phyloP scores from a whole-genome alignment of 2,113 vertebrate genomes.

The Entosphenus tridentatus region DNA sequence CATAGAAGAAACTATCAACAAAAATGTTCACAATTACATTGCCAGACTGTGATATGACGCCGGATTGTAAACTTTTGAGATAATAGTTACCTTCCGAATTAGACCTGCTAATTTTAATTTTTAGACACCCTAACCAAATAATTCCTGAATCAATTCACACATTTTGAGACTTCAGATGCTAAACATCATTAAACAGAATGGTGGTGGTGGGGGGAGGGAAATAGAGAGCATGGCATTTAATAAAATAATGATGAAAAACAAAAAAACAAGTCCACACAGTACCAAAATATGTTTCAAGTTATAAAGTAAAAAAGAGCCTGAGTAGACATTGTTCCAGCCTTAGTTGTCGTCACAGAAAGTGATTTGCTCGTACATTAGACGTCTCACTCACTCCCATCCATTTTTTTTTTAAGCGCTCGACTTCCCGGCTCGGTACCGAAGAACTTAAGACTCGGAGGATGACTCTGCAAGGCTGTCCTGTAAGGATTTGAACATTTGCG shows the following conservation, averaged over 20 bases:
- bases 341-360: background rate
- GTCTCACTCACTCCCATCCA: background rate
- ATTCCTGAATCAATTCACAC: too few relatives aligned
- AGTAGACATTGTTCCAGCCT: background rate
- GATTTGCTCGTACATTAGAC: too few relatives aligned
- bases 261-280: background rate
- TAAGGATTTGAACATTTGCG: conserved; percentile 43
- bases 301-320: conserved; percentile 6
- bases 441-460: background rate
- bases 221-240: background rate
- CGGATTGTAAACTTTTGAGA: too few relatives aligned
- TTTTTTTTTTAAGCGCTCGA: background rate
- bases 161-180: too few relatives aligned
- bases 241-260: background rate
- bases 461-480: background rate
- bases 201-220: background rate
- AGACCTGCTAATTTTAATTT: too few relatives aligned
- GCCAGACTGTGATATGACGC: too few relatives aligned
- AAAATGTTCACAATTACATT: too few relatives aligned
- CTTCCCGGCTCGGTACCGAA: background rate
- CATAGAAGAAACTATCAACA: too few relatives aligned
- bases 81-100: too few relatives aligned
- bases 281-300: conserved; percentile 6
- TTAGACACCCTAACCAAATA: too few relatives aligned
- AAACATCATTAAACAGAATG: too few relatives aligned